Percentiles rank a stretch among this genome's conserved stretches.
These are phyloP conservation scores for Zaprionus obscuricornis DNA, from an alignment of 2,888 invertebrate species.

Conservation along the genomic window DNA sequence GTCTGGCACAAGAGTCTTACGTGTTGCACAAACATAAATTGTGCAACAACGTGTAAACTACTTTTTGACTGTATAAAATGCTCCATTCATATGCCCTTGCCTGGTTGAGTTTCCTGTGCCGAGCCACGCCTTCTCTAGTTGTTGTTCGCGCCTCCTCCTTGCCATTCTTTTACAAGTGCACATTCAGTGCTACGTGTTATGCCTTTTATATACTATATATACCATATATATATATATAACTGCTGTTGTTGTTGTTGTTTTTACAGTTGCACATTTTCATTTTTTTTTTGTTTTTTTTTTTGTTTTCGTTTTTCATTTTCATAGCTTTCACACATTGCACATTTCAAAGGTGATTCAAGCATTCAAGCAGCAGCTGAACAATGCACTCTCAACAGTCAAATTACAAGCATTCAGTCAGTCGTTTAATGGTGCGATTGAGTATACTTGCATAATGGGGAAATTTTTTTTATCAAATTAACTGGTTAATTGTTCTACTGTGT, in stretches of 20 bases:
- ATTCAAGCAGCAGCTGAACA: slow-evolving; percentile 22
- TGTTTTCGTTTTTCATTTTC: no score
- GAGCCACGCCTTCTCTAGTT: slow-evolving; percentile 9
- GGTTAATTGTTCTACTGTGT: slow-evolving; percentile 59
- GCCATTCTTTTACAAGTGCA: slow-evolving; percentile 38
- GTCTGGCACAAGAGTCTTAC: slow-evolving; percentile 69
- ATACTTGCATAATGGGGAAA: slow-evolving; percentile 11
- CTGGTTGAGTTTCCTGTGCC: slow-evolving; percentile 39
- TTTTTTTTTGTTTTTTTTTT: slow-evolving; percentile 29
- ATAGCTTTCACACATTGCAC: no score
- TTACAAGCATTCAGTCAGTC: slow-evolving; percentile 21
- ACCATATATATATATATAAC: slow-evolving; percentile 15
- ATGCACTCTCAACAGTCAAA: slow-evolving; percentile 17
- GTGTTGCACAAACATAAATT: slow-evolving; percentile 80
- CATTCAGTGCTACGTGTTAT: slow-evolving; percentile 70
- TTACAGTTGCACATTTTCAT: slow-evolving; percentile 22
- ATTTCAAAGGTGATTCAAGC: slow-evolving; percentile 50
- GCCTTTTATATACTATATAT: slow-evolving; percentile 55
- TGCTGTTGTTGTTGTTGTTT: slow-evolving; percentile 29
- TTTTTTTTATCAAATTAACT: slow-evolving; percentile 58
- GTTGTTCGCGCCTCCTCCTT: neutral
- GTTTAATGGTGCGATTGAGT: slow-evolving; percentile 24
- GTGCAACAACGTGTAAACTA: slow-evolving; percentile 81
- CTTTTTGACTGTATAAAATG: slow-evolving; percentile 75
- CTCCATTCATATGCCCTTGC: slow-evolving; percentile 57